These are phyloP conservation scores for Rugalucina vietnamica DNA, from an alignment of 2,888 invertebrate species.

Conservation along the genomic window DNA sequence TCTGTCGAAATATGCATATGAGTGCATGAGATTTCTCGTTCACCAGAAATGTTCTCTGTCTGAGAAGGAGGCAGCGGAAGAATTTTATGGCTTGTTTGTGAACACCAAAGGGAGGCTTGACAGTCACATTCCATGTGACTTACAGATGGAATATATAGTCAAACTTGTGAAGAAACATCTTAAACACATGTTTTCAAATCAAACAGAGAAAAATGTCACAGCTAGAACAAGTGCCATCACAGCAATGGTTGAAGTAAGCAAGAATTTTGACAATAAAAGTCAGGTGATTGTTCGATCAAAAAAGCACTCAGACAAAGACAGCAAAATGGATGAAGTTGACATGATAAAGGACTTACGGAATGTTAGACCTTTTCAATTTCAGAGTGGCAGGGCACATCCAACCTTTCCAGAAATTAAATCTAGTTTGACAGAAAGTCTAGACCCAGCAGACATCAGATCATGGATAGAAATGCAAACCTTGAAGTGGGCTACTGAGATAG, in stretches of 20 bases:
- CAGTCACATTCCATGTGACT: not conserved
- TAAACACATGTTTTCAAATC: not conserved
- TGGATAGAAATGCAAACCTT: too few species aligned
- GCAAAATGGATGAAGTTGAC: not conserved
- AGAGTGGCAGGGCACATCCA: not conserved
- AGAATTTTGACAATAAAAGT: not conserved
- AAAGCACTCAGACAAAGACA: not conserved
- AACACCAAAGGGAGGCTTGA: not conserved
- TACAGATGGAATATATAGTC: not conserved
- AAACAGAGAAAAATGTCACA: not conserved
- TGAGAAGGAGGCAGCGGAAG: not conserved
- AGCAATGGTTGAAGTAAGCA: not conserved
- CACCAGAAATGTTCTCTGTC: not conserved
- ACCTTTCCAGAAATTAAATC: not conserved
- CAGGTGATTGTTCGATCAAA: not conserved
- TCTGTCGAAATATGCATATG: not conserved
- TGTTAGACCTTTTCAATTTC: not conserved
- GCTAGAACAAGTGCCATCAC: not conserved
- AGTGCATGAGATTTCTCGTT: not conserved
- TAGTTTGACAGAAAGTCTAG: not conserved
- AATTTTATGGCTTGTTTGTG: not conserved
- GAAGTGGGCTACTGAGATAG: too few species aligned
- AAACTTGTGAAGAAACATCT: not conserved
- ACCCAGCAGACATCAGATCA: not conserved
- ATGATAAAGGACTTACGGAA: not conserved